These are phyloP conservation scores for Metridium senile DNA, from an alignment of 92 coral and sea anemone species.

Conservation along the genomic window DNA sequence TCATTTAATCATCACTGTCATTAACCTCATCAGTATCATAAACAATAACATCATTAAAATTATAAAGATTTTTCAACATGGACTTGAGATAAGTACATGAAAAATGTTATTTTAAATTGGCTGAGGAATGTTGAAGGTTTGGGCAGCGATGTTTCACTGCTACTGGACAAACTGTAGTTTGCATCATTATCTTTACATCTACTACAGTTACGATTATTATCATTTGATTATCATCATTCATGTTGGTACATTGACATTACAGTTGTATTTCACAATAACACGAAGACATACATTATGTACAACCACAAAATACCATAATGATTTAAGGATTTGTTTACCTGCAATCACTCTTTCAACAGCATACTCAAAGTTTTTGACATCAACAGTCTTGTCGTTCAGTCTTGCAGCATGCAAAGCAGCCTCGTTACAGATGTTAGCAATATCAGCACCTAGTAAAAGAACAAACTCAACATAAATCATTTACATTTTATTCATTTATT, in stretches of 20 bases:
- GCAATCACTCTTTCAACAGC: slow-evolving; percentile 98
- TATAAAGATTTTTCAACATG: too few relatives aligned
- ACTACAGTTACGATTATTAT: neutral
- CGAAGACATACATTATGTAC: too few relatives aligned
- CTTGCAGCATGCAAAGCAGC: slow-evolving; percentile 98
- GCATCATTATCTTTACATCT: neutral
- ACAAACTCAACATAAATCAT: neutral
- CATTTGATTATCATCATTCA: neutral
- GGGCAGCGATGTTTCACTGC: too few relatives aligned
- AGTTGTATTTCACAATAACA: neutral
- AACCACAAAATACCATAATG: too few relatives aligned
- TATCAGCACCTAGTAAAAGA: slow-evolving; percentile 78
- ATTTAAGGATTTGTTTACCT: too few relatives aligned
- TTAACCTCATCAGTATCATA: neutral
- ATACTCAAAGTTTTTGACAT: slow-evolving; percentile 89
- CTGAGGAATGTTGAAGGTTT: too few relatives aligned
- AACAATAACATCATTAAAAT: neutral
- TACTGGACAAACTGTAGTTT: too few relatives aligned
- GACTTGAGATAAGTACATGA: too few relatives aligned
- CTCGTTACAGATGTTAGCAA: slow-evolving; percentile 95
- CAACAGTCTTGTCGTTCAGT: slow-evolving; percentile 86
- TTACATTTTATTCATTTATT: neutral
- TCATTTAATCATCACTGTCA: neutral
- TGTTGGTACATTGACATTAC: neutral
- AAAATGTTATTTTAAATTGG: too few relatives aligned